Evolutionary conservation across 2,888 invertebrate species (phyloP).

Genomic region (Prosopocoilus inquinatus): DNA sequence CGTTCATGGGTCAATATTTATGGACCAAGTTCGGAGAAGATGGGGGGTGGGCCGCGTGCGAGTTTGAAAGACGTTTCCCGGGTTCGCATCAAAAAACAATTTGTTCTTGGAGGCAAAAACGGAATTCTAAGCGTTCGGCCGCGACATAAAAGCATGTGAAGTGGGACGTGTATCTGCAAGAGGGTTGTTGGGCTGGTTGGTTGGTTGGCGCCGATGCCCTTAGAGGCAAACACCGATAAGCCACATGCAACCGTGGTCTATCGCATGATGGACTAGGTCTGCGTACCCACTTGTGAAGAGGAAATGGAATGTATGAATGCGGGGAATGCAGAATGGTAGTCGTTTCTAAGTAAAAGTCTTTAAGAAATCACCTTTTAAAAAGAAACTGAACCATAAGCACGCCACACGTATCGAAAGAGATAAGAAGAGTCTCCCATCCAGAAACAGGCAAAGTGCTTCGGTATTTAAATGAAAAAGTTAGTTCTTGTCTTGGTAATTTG

Average conservation of each 20-base stretch:
- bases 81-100: conserved; percentile 26
- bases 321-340: no score
- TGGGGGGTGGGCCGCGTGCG: neutral
- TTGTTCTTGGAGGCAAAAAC: conserved; percentile 20
- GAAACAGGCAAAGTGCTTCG: no score
- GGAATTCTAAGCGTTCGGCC: conserved; percentile 23
- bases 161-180: conserved; percentile 17
- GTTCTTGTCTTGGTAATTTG: no score
- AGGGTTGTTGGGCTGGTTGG: conserved; percentile 8
- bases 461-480: no score
- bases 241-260: conserved; percentile 24
- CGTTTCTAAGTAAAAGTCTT: no score
- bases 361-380: no score
- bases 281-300: conserved; percentile 4
- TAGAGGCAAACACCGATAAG: conserved; percentile 24
- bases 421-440: no score
- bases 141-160: conserved; percentile 27
- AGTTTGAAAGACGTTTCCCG: conserved; percentile 20
- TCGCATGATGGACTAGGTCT: conserved; percentile 19
- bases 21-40: no score
- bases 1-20: no score
- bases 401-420: no score
- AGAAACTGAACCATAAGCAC: no score
- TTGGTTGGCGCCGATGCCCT: conserved; percentile 20
- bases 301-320: neutral